Conservation (phyloP, 1,140 invertebrate genomes). For the Pseudomyrmex cubaensis region DNA sequence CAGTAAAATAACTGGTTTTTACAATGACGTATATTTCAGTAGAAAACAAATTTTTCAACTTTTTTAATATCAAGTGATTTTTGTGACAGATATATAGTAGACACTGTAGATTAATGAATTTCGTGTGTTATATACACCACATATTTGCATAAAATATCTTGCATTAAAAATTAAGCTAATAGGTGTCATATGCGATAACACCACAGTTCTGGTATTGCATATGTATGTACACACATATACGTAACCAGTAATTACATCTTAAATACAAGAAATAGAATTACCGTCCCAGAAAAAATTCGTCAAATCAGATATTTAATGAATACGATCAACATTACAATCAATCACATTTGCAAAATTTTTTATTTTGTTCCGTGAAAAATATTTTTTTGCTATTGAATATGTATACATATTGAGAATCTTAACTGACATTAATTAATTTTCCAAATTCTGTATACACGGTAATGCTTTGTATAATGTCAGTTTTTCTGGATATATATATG, state of each 20-base stretch:
- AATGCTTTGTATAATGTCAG: slow-evolving; percentile 22
- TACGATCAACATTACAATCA: slow-evolving; percentile 23
- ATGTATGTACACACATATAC: slow-evolving; percentile 3
- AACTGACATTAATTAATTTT: slow-evolving; percentile 50
- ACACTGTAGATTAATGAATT: slow-evolving; percentile 50
- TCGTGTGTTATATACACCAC: slow-evolving; percentile 31
- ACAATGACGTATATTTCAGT: slow-evolving; percentile 41
- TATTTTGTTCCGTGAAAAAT: background rate
- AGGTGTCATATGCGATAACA: slow-evolving; percentile 11
- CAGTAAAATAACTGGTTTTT: slow-evolving; percentile 48
- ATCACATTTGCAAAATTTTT: slow-evolving; percentile 1
- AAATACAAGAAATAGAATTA: slow-evolving; percentile 13
- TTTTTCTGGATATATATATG: slow-evolving; percentile 23
- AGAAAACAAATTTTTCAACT: slow-evolving; percentile 32
- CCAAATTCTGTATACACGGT: background rate
- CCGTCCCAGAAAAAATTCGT: background rate
- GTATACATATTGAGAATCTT: background rate
- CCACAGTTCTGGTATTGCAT: slow-evolving; percentile 28
- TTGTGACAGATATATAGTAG: background rate
- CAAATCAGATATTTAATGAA: slow-evolving; percentile 32
- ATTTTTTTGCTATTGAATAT: background rate
- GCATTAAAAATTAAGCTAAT: slow-evolving; percentile 5
- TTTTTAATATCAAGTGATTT: slow-evolving; percentile 37
- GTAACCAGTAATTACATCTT: background rate
- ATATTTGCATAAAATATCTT: slow-evolving; percentile 46